Evolutionary conservation across 2,888 invertebrate genomes (phyloP), one percentile per base, ranked within the genome.

Genomic region (Mesodorylaimus sp.): DNA sequence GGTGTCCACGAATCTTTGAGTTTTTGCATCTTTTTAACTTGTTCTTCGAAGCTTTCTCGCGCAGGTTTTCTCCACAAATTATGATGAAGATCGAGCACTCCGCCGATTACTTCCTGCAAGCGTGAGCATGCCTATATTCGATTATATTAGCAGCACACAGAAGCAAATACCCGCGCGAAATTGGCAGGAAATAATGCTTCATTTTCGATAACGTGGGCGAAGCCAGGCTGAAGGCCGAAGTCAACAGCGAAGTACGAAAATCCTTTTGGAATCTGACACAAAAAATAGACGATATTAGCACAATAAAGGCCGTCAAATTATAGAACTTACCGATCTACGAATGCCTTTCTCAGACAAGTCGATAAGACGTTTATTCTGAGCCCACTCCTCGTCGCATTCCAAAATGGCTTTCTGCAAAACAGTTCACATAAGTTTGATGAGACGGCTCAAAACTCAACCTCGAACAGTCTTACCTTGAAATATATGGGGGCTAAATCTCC

Each of bases 201-300:
- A 68, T 95, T 85, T 71, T 97, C 95, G 61, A 97, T 87, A 0
- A 95, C 84, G 71, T 97, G 95, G 44, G 89, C 95, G 72, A 81
- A 95, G 1, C 95, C 95, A 26, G 60, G 58, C 45, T 82, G 78
- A 72, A 80, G 77, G 21, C 86, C 91, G 73, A 95, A 95, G 68
- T 86, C 81, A 0, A 97, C 82, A 72, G 81, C 79, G 69, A 97
- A 89, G 67, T 95, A 97, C 1, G 93, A 83, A 55, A 97, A 75
- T 0, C 87, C 88, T 69, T 84, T 87, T 0, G 95, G 97, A 53
- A 97, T 62, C 66, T 57, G 3, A 21, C 24, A 16, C 19, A 24
- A 16, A 37, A 24, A 16, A 23, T 39, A 23, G 1, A 48, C 32
- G 44, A 36, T 29, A 2, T 47, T 47, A 19, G 45, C n/a, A 19